Conservation (phyloP, 2,797 vertebrate genomes). For the Spinus olivaceus region DNA sequence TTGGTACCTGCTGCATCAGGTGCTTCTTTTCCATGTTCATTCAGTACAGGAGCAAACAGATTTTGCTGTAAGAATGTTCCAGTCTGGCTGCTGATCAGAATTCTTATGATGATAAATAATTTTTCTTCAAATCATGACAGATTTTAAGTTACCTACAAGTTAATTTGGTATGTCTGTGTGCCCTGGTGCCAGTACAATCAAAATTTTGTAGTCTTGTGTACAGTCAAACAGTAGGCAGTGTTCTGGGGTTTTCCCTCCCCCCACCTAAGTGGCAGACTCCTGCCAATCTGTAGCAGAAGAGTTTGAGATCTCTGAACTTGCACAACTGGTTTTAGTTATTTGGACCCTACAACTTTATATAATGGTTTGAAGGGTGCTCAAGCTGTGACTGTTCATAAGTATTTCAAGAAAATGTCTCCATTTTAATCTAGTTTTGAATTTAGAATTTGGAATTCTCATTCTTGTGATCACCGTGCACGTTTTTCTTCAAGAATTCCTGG, state of each 20-base stretch:
- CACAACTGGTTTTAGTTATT: neutral
- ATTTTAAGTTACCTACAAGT: neutral
- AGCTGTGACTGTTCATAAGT: neutral
- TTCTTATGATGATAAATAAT: neutral
- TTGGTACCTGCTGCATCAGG: neutral
- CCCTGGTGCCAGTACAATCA: neutral
- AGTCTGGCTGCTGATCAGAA: neutral
- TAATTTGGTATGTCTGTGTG: neutral
- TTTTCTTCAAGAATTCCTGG: neutral
- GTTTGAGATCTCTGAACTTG: neutral
- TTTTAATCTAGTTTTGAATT: neutral
- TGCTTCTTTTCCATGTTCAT: fast-evolving
- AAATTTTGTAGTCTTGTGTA: neutral
- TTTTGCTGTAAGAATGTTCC: neutral
- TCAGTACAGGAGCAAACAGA: neutral
- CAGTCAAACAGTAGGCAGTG: neutral
- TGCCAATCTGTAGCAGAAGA: neutral
- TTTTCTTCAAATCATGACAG: neutral
- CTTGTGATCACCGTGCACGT: neutral
- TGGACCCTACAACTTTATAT: neutral
- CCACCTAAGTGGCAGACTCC: neutral
- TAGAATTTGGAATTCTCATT: neutral
- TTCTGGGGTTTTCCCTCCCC: neutral
- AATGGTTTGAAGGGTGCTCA: neutral
- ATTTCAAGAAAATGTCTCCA: neutral